phyloP scores from a whole-genome alignment of 1,140 invertebrate species.

The Scaptomyza montana region DNA sequence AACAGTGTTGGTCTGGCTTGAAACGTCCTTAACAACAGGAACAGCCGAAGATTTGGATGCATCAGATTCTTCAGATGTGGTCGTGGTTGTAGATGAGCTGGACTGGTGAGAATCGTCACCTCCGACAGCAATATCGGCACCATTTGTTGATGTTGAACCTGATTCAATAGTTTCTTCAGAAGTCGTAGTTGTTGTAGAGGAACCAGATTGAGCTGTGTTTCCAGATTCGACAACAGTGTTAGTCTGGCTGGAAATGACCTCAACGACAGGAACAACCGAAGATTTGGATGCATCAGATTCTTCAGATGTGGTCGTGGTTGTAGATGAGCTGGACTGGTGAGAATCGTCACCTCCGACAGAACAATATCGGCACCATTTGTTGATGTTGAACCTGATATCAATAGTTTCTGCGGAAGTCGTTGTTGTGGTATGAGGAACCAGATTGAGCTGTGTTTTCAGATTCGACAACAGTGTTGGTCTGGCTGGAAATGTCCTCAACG shows the following conservation, averaged over 20 bases:
- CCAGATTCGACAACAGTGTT: not conserved
- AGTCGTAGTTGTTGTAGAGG: constrained; percentile 11
- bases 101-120: too few species aligned
- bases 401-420: too few species aligned
- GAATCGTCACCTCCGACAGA: too few species aligned
- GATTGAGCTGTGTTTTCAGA: not conserved
- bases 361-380: constrained; percentile 3
- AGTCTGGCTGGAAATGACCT: not conserved
- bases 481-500: not conserved
- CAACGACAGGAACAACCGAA: not conserved
- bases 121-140: too few species aligned
- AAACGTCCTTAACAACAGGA: not conserved
- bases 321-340: not conserved
- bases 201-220: not conserved
- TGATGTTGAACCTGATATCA: not conserved
- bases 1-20: too few species aligned
- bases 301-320: not conserved
- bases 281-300: too few species aligned
- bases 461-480: not conserved
- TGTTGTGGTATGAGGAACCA: not conserved
- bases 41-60: too few species aligned
- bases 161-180: not conserved
- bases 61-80: too few species aligned
- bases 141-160: too few species aligned
- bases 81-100: too few species aligned